Base-by-base conservation (phyloP, 2,888 invertebrate species). In the Reticulitermes lucifugus region DNA sequence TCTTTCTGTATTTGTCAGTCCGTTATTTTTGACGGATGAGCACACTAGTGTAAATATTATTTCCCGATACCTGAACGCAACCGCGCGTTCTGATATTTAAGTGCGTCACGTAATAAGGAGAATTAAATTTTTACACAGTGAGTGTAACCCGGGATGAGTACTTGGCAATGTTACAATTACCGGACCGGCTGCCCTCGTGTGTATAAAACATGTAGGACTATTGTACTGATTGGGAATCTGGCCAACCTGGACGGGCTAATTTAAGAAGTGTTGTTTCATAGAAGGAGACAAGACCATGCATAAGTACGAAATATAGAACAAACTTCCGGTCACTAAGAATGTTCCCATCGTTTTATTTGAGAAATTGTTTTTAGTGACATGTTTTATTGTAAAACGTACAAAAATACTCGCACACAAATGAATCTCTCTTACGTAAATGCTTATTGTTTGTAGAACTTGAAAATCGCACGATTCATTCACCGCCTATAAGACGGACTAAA, bases 231-330 rank as follows among this genome's bases (percentile, higher is more conserved):
- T 65, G 65, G 65, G 65, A 65, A 12, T 65, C 65, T 0, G 65
- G 65, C 65, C 65, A 65, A 25, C n/a, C 25, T 65, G 65, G n/a
- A n/a, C 25, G 65, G n/a, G 65, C 65, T 65, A 65, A 65, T 65
- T 65, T 65, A 65, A 65, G 65, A 65, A 1, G 25, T n/a, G 65
- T 65, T 65, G 65, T 65, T 65, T 25, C 25, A 65, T 25, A 65
- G n/a, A 25, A 65, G 5, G 65, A 25, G 65, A 65, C 25, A 65
- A 6, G 6, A n/a, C 65, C n/a, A 25, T 65, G 12, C 6, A 65
- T 65, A 65, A n/a, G 25, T 10, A 25, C 65, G 65, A 25, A 65
- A 25, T n/a, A n/a, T 5, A 65, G n/a, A 65, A n/a, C n/a, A 5
- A 10, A 25, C 25, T 65, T 65, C 65, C 25, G 2, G 65, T 65